Percentiles rank a stretch among this genome's conserved stretches.
Conservation (phyloP, 2,113 vertebrate genomes). For the Cyrtonyx montezumae region DNA sequence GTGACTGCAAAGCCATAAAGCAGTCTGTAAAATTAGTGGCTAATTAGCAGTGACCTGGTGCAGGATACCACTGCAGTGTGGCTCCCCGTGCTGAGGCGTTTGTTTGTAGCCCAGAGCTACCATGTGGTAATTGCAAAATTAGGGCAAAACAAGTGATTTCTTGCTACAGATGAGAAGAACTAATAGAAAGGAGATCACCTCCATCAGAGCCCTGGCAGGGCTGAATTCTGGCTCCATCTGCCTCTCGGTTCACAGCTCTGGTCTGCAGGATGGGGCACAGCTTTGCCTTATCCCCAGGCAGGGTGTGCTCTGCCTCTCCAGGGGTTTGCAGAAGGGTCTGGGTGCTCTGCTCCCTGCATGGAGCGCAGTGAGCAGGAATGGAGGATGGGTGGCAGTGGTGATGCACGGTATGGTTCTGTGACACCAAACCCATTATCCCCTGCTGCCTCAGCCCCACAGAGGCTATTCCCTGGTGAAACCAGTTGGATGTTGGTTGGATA, state of each 20-base stretch:
- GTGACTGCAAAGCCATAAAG: not conserved
- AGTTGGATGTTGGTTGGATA: not conserved
- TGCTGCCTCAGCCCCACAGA: not conserved
- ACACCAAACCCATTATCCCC: not conserved
- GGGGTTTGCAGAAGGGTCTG: accelerated
- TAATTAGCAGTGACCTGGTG: not conserved
- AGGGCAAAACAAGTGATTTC: not conserved
- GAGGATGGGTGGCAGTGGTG: accelerated
- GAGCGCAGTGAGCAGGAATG: accelerated
- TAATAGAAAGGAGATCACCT: not conserved
- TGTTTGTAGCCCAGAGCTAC: not conserved
- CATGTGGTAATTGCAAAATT: not conserved
- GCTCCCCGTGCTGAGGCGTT: not conserved
- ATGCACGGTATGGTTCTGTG: not conserved
- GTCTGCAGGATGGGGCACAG: not conserved
- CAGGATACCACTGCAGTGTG: not conserved
- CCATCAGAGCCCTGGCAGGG: not conserved
- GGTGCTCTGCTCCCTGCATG: accelerated
- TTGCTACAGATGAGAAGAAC: not conserved
- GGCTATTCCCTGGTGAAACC: not conserved
- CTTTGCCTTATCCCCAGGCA: accelerated
- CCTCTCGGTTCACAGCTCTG: not conserved
- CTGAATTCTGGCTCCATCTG: not conserved
- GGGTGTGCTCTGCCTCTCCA: accelerated
- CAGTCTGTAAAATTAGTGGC: constrained; percentile 36